These are phyloP conservation scores for Oryzias dopingdopingensis DNA, from an alignment of 2,797 vertebrate genomes.

Conservation along the genomic window DNA sequence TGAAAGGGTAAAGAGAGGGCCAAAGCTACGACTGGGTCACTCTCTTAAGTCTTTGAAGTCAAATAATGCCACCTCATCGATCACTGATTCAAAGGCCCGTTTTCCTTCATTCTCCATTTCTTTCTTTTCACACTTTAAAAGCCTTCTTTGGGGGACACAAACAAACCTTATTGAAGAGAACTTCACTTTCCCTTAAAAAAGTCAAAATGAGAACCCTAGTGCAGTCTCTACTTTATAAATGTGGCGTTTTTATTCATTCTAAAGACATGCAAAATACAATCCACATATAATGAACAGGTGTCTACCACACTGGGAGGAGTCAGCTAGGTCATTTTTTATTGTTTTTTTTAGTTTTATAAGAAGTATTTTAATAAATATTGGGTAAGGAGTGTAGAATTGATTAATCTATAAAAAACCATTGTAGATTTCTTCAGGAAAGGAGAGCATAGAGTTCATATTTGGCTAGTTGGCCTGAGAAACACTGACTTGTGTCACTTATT, in stretches of 20 bases:
- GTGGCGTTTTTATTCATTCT: background rate
- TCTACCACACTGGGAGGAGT: too few relatives aligned
- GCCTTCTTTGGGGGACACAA: slow-evolving; percentile 57
- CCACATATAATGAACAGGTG: too few relatives aligned
- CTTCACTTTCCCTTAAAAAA: slow-evolving; percentile 32
- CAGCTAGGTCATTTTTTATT: too few relatives aligned
- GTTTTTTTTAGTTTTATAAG: too few relatives aligned
- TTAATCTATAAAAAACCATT: too few relatives aligned
- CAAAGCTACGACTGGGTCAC: slow-evolving; percentile 55
- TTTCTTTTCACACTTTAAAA: slow-evolving; percentile 62
- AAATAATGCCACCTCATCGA: slow-evolving; percentile 94
- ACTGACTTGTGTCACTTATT: too few relatives aligned
- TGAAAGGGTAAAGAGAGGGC: slow-evolving; percentile 59
- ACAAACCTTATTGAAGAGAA: slow-evolving; percentile 62
- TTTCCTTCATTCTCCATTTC: slow-evolving; percentile 42
- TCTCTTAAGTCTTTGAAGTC: slow-evolving; percentile 83
- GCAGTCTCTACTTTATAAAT: background rate
- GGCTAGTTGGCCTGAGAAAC: too few relatives aligned
- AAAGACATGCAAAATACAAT: background rate
- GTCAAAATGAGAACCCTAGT: background rate
- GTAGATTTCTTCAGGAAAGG: too few relatives aligned
- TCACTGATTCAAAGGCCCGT: slow-evolving; percentile 84
- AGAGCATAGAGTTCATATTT: too few relatives aligned
- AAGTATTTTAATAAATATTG: too few relatives aligned
- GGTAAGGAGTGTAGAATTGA: too few relatives aligned